These are phyloP conservation scores for Rhyacichthys aspro DNA, from an alignment of 2,797 vertebrate genomes.

Conservation along the genomic window DNA sequence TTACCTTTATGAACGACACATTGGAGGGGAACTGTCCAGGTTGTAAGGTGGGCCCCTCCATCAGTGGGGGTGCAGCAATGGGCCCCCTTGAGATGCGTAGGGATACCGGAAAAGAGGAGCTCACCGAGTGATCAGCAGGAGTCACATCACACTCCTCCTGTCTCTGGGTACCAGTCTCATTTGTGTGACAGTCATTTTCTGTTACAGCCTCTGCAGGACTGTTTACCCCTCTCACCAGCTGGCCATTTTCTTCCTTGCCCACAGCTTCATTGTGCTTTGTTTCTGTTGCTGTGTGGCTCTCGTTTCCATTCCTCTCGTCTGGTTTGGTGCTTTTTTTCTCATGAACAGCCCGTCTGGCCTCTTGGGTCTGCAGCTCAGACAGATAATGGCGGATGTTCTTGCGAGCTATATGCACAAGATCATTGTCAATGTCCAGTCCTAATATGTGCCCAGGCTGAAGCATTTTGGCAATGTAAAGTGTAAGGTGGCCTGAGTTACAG, in stretches of 20 bases:
- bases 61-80: constrained; percentile 87
- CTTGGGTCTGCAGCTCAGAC: constrained; percentile 81
- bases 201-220: constrained; percentile 32
- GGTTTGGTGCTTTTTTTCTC: constrained; percentile 41
- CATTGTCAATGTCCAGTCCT: constrained; percentile 89
- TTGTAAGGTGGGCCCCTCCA: constrained; percentile 64
- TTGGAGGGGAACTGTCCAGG: constrained; percentile 88
- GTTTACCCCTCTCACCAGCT: constrained; percentile 39
- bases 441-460: constrained; percentile 84
- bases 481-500: constrained; percentile 93
- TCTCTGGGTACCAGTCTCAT: constrained; percentile 36
- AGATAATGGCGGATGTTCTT: constrained; percentile 94
- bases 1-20: constrained; percentile 90
- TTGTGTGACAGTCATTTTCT: constrained; percentile 48
- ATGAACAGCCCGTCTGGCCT: constrained; percentile 64
- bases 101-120: constrained; percentile 82
- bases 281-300: constrained; percentile 40
- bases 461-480: constrained; percentile 88
- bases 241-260: constrained; percentile 54
- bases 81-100: constrained; percentile 88
- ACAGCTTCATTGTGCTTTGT: constrained; percentile 49
- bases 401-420: constrained; percentile 85
- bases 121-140: constrained; percentile 56
- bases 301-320: constrained; percentile 42
- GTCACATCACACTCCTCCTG: constrained; percentile 33